Percentiles rank a stretch among this genome's conserved stretches.
These are phyloP conservation scores for Buceros bicornis DNA, from an alignment of 2,797 vertebrate genomes.

Conservation along the genomic window DNA sequence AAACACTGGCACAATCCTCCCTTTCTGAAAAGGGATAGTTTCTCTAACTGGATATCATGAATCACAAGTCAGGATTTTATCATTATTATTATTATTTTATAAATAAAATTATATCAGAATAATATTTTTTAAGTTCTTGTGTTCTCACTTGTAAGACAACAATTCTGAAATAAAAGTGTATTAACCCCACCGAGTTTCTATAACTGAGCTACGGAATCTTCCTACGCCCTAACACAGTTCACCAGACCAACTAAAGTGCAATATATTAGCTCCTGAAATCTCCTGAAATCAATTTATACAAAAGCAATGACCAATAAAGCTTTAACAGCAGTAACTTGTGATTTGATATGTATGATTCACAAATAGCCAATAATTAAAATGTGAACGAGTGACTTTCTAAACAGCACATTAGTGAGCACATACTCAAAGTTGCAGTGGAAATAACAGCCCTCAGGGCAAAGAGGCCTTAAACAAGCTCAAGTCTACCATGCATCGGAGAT, in stretches of 20 bases:
- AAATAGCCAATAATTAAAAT: neutral
- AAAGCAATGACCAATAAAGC: neutral
- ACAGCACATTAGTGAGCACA: fast-evolving
- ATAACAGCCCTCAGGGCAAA: neutral
- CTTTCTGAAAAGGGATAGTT: neutral
- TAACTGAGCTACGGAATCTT: neutral
- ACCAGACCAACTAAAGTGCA: neutral
- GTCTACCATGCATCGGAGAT: neutral
- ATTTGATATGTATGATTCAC: neutral
- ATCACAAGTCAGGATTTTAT: neutral
- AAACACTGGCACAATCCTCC: neutral
- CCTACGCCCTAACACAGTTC: neutral
- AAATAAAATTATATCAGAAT: neutral
- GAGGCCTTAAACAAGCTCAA: neutral
- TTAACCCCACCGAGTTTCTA: too few relatives aligned
- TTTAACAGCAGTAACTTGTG: neutral
- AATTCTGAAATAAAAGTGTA: neutral
- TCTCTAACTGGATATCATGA: neutral
- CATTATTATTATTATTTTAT: neutral
- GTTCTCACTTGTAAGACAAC: neutral
- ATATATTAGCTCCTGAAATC: neutral
- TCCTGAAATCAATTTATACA: neutral
- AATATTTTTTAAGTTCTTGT: neutral
- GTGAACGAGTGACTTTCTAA: neutral
- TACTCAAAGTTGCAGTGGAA: neutral